A percentile compares a stretch with the other conserved stretches of the same genome.
Conservation (phyloP, 2,113 vertebrate genomes). For the Eolophus roseicapilla region DNA sequence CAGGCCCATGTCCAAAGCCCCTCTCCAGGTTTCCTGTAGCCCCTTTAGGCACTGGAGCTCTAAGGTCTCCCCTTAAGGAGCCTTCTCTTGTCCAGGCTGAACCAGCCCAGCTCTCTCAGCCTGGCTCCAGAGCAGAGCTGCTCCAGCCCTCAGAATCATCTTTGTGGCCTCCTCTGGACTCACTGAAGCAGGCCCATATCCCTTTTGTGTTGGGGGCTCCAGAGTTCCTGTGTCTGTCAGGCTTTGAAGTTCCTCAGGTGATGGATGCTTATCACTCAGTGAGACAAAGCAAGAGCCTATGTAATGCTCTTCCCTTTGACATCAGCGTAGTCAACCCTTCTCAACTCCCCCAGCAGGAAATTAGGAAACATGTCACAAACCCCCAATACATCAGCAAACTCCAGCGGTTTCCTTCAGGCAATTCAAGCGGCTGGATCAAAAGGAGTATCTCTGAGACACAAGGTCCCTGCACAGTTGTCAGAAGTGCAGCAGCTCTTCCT, state of each 20-base stretch:
- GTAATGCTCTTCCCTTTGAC: background rate
- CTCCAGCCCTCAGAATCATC: background rate
- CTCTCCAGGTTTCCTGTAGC: too few relatives aligned
- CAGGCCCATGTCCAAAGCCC: too few relatives aligned
- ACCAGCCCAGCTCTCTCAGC: background rate
- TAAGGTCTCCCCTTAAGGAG: too few relatives aligned
- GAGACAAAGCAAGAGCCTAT: background rate
- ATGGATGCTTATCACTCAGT: background rate
- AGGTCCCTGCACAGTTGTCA: background rate
- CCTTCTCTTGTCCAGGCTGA: background rate
- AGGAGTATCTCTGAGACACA: background rate
- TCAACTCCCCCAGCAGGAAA: background rate
- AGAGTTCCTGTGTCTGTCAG: background rate
- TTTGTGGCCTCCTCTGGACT: background rate
- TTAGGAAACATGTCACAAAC: fast-evolving
- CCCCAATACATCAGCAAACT: background rate
- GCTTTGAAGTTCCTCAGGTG: background rate
- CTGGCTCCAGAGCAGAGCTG: background rate
- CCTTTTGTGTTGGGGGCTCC: background rate
- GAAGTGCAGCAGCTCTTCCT: background rate
- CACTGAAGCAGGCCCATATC: background rate
- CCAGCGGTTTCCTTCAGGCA: background rate
- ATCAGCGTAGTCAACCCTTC: background rate
- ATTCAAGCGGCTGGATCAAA: background rate
- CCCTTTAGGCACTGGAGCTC: too few relatives aligned